phyloP scores from a whole-genome alignment of 2,888 invertebrate species.

The Lochmaea crataegi region DNA sequence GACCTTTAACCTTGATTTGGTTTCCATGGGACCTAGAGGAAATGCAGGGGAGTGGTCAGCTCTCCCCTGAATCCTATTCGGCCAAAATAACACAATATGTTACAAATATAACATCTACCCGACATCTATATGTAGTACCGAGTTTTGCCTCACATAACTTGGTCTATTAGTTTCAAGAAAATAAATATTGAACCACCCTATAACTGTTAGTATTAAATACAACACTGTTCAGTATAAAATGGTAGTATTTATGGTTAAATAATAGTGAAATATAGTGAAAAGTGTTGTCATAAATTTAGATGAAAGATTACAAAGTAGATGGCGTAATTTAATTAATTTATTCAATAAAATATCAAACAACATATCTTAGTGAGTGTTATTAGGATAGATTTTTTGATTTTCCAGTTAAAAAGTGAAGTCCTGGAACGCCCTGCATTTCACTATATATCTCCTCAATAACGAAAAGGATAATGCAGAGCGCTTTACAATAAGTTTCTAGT shows the following conservation, averaged over 20 bases:
- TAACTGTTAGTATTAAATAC: no score
- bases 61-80: slow-evolving; percentile 49
- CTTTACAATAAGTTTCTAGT: not conserved
- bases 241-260: no score
- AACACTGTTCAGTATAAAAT: no score
- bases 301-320: no score
- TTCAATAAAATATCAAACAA: no score
- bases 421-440: not conserved
- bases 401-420: not conserved
- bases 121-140: slow-evolving; percentile 38
- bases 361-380: no score
- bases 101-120: slow-evolving; percentile 47
- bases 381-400: not conserved
- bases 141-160: slow-evolving; percentile 20
- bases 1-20: slow-evolving; percentile 83
- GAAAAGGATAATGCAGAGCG: not conserved
- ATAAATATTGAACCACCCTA: no score
- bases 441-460: not conserved
- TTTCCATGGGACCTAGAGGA: slow-evolving; percentile 77
- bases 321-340: no score
- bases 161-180: not conserved
- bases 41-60: slow-evolving; percentile 51
- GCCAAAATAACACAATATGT: slow-evolving; percentile 18
- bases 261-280: no score
- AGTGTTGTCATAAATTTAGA: no score